Conservation (phyloP, 2,888 invertebrate genomes). For the Pimpla rufipes region DNA sequence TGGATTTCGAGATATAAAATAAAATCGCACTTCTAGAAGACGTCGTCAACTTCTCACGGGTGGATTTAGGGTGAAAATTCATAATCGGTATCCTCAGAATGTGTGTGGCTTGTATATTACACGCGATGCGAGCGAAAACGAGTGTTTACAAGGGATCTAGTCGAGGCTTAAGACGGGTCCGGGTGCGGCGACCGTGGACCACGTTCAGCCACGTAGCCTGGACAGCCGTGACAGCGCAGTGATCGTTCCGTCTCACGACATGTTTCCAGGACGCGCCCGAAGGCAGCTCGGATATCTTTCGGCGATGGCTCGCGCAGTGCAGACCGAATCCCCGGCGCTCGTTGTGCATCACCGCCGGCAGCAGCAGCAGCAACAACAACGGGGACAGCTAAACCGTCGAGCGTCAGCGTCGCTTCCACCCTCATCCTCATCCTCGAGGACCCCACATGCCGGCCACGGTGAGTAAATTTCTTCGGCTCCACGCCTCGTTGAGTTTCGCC, state of each 20-base stretch:
- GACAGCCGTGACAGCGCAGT: conserved; percentile 4
- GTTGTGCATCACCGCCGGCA: conserved; percentile 37
- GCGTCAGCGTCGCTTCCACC: conserved; percentile 63
- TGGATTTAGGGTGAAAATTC: conserved; percentile 6
- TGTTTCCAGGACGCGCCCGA: conserved; percentile 74
- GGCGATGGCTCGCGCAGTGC: conserved; percentile 77
- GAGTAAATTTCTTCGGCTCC: conserved; percentile 71
- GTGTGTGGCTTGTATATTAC: no score
- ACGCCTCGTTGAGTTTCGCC: neutral
- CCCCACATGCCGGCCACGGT: conserved; percentile 79
- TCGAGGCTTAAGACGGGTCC: neutral
- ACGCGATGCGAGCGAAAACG: no score
- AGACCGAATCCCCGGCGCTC: conserved; percentile 71
- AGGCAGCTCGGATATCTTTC: conserved; percentile 67
- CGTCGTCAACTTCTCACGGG: no score
- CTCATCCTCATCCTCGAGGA: conserved; percentile 55
- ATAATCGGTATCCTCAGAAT: neutral
- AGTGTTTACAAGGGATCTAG: neutral
- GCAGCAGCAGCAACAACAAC: conserved; percentile 6
- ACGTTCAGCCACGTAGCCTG: neutral
- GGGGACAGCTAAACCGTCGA: conserved; percentile 4
- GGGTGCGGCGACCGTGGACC: neutral
- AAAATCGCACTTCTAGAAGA: no score
- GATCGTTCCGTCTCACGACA: conserved; percentile 24
- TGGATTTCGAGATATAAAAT: no score